A percentile compares a stretch with the other conserved stretches of the same genome.
These are phyloP conservation scores for Parelbella ahira DNA, from an alignment of 2,888 invertebrate species.

Conservation along the genomic window DNA sequence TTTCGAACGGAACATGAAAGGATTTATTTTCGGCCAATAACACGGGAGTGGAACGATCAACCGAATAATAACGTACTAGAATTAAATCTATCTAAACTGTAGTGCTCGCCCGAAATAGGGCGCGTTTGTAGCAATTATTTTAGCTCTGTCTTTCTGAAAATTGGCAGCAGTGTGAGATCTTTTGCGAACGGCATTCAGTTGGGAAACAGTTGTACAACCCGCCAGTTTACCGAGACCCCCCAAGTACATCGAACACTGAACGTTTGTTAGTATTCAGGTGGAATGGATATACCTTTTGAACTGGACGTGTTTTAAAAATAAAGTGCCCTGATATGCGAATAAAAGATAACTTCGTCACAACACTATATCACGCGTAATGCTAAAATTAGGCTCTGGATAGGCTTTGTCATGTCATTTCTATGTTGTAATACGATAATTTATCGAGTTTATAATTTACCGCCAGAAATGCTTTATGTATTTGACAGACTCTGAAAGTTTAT, in stretches of 20 bases:
- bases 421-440: constrained; percentile 14
- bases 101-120: constrained; percentile 73
- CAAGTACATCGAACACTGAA: constrained; percentile 42
- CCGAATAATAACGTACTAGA: constrained; percentile 65
- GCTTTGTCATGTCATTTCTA: constrained; percentile 10
- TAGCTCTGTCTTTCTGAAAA: constrained; percentile 80
- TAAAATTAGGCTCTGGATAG: constrained; percentile 13
- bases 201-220: constrained; percentile 69
- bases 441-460: constrained; percentile 7
- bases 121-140: constrained; percentile 78
- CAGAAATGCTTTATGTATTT: constrained; percentile 8
- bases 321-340: constrained; percentile 74
- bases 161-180: constrained; percentile 77
- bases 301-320: constrained; percentile 70
- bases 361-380: constrained; percentile 5
- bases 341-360: constrained; percentile 63
- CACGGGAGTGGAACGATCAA: constrained; percentile 45
- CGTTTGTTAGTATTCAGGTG: constrained; percentile 35
- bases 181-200: constrained; percentile 76
- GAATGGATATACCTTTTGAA: constrained; percentile 53
- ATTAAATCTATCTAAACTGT: constrained; percentile 71
- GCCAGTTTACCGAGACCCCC: constrained; percentile 49
- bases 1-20: constrained; percentile 32
- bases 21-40: constrained; percentile 34
- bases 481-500: constrained; percentile 11